Base-by-base conservation (phyloP, 2,888 invertebrate species). In the Cyaniris semiargus region DNA sequence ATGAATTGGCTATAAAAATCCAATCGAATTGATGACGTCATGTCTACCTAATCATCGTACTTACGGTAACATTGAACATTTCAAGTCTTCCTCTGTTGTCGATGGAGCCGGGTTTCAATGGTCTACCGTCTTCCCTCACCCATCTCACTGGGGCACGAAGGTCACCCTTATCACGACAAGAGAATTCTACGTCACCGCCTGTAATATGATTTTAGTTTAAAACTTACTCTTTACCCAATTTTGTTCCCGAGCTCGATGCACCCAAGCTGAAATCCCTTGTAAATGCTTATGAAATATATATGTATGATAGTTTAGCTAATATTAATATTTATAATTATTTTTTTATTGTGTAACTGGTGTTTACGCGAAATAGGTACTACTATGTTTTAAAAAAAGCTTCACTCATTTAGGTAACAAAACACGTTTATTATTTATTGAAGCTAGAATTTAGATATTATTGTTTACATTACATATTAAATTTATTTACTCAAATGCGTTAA, bases 151-250 rank as follows among this genome's bases (percentile, higher is more conserved):
- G 94, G 3, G 97, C 96, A 77, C 98, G 95, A 0, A 95, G 87
- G 0, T 95, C 95, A n/a, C 98, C 97, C 90, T 98, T 98, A 85
- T 98, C 98, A 81, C 98, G 96, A 86, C 99, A 99, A 90, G 97
- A 97, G 95, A 98, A 97, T 56, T 98, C 97, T 60, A 98, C 98
- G 89, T 98, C 98, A 70, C 97, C 96, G 89, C 97, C 98, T 98
- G 87, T 27, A 76, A 38, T 21, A 76, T 15, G 70, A 70, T n/a
- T 27, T 38, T 70, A 72, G 53, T 23, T 66, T 66, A 31, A 15
- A 66, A 66, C 66, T 15, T 66, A 66, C 5, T 15, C 66, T 66
- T 5, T 66, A 66, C 15, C 27, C 27, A 27, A 66, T 6, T 6
- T 5, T 27, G 23, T 15, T 66, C 27, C 66, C 66, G 60, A 21